A percentile compares a stretch with the other conserved stretches of the same genome.
Conservation (phyloP, 2,113 vertebrate genomes). For the Malurus cyaneus region DNA sequence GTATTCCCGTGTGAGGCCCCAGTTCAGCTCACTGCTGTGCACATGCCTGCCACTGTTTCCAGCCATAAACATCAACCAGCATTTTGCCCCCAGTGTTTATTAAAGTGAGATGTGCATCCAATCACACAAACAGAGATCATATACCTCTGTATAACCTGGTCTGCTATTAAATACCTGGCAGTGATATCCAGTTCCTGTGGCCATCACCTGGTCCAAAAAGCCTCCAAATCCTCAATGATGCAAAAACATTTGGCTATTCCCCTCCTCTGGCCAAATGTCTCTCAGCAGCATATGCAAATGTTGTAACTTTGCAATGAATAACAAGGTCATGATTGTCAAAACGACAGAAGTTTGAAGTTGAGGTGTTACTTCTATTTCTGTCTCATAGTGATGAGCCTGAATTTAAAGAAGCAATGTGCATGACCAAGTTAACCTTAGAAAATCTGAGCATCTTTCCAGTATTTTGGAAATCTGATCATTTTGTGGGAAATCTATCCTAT, state of each 20-base stretch:
- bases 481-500: neutral
- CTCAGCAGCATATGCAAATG: neutral
- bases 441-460: neutral
- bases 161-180: neutral
- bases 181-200: neutral
- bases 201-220: rapidly evolving
- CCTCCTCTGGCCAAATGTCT: neutral
- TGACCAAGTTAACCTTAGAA: neutral
- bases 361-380: neutral
- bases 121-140: rapidly evolving
- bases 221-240: rapidly evolving
- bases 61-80: neutral
- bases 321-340: neutral
- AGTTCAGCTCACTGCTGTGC: neutral
- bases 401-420: neutral
- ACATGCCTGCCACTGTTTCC: rapidly evolving
- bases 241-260: neutral
- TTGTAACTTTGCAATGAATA: neutral
- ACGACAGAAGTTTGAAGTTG: neutral
- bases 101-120: neutral
- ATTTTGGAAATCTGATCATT: neutral
- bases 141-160: neutral
- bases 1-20: rapidly evolving
- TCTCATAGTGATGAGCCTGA: neutral
- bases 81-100: neutral